These are phyloP conservation scores for Muscicapa striata DNA, from an alignment of 2,797 vertebrate species.

Conservation along the genomic window DNA sequence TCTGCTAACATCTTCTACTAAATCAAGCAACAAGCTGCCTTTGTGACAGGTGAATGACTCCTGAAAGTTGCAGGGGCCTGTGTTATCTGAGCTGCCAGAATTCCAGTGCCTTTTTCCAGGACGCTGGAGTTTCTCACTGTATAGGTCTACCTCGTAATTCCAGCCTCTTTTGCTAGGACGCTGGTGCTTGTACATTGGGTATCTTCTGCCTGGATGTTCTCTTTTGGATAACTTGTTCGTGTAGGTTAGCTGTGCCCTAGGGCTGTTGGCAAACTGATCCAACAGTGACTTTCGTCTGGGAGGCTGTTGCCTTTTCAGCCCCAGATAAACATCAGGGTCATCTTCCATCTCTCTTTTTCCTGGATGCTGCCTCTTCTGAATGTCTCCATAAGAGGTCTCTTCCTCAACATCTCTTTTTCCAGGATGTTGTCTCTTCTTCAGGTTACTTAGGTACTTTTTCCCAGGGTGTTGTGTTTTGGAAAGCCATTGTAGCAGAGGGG, in stretches of 20 bases:
- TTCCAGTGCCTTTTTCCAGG: slow-evolving; percentile 85
- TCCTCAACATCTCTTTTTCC: slow-evolving; percentile 60
- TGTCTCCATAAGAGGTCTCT: slow-evolving; percentile 52
- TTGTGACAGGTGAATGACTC: slow-evolving; percentile 80
- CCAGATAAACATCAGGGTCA: slow-evolving; percentile 48
- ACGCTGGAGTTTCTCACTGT: slow-evolving; percentile 86
- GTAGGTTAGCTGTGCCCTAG: slow-evolving; percentile 56
- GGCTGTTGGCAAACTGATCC: slow-evolving; percentile 69
- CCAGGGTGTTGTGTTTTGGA: slow-evolving; percentile 88
- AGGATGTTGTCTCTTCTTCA: slow-evolving; percentile 73
- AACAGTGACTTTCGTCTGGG: slow-evolving; percentile 79
- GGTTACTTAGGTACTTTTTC: slow-evolving; percentile 70
- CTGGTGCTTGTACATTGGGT: slow-evolving; percentile 79
- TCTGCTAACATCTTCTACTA: slow-evolving; percentile 82
- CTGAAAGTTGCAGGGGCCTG: slow-evolving; percentile 78
- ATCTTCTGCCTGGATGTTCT: slow-evolving; percentile 86
- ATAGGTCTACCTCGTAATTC: slow-evolving; percentile 68
- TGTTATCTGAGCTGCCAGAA: slow-evolving; percentile 73
- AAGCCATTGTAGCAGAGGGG: slow-evolving; percentile 76
- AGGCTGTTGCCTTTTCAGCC: slow-evolving; percentile 84
- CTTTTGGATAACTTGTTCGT: slow-evolving; percentile 81
- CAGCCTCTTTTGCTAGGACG: slow-evolving; percentile 79
- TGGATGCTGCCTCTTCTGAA: slow-evolving; percentile 82
- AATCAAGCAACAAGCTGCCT: slow-evolving; percentile 81
- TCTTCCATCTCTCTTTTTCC: slow-evolving; percentile 81